Conservation (phyloP, 1,140 invertebrate species). For the Pogonomyrmex barbatus region DNA sequence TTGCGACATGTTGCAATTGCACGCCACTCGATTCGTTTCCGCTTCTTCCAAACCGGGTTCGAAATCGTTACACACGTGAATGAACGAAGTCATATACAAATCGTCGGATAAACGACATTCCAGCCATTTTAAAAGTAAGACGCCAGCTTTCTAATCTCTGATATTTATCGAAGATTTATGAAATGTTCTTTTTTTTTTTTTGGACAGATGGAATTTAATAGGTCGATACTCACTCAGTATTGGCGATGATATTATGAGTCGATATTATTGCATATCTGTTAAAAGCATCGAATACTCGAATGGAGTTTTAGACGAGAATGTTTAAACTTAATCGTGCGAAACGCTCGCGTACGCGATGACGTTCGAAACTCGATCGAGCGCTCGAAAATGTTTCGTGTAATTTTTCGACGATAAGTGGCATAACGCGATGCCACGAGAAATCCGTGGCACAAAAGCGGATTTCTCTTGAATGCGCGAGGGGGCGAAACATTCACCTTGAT, state of each 20-base stretch:
- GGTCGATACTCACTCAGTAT: not conserved
- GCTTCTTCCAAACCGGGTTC: not conserved
- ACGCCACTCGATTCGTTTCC: not conserved
- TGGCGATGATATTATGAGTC: not conserved
- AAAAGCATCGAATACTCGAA: not conserved
- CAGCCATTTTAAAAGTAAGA: not conserved
- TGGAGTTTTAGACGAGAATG: not conserved
- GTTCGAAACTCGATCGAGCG: not conserved
- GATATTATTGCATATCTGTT: not conserved
- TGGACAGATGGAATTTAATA: not conserved
- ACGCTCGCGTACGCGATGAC: not conserved
- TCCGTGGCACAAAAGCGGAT: conserved; percentile 35
- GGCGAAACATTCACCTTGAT: conserved; percentile 53
- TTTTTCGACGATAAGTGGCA: conserved; percentile 42
- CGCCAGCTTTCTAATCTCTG: conserved; percentile 6
- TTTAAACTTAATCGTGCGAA: conserved; percentile 29
- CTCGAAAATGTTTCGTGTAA: conserved; percentile 21
- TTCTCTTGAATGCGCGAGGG: conserved; percentile 28
- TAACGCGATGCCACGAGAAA: conserved; percentile 16
- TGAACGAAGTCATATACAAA: not conserved
- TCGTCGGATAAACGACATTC: not conserved
- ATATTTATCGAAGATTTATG: not conserved
- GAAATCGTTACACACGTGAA: conserved; percentile 23
- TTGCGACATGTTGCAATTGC: conserved; percentile 22
- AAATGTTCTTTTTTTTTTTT: not conserved